Conservation (phyloP, 2,113 vertebrate genomes). For the Synchiropus splendidus region DNA sequence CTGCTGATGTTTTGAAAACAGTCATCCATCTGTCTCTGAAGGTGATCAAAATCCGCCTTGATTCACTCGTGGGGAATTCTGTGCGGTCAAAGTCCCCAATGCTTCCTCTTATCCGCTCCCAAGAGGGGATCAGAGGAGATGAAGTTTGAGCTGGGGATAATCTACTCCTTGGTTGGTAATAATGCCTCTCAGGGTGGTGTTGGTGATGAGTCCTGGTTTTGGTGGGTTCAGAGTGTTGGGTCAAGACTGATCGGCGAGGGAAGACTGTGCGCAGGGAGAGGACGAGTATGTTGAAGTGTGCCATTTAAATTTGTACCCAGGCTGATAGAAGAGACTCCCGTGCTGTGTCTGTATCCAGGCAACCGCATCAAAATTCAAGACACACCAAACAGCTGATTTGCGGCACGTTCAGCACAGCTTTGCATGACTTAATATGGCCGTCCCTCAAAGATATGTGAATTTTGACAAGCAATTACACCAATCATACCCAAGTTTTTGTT, state of each 20-base stretch:
- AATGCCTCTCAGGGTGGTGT: slow-evolving; percentile 53
- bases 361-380: slow-evolving; percentile 41
- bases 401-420: slow-evolving; percentile 20
- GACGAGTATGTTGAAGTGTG: slow-evolving; percentile 25
- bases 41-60: slow-evolving; percentile 60
- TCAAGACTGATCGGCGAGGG: slow-evolving; percentile 1
- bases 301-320: slow-evolving; percentile 22
- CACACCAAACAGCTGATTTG: slow-evolving; percentile 36
- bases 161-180: slow-evolving; percentile 65
- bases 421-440: slow-evolving; percentile 8
- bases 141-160: slow-evolving; percentile 61
- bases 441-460: slow-evolving; percentile 2
- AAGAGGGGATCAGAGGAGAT: slow-evolving; percentile 52
- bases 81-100: slow-evolving; percentile 27
- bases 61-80: slow-evolving; percentile 59
- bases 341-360: slow-evolving; percentile 40
- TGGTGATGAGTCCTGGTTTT: slow-evolving; percentile 33
- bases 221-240: slow-evolving; percentile 13
- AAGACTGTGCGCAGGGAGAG: slow-evolving; percentile 13
- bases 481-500: too few species aligned
- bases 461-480: slow-evolving; percentile 8
- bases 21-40: slow-evolving; percentile 62
- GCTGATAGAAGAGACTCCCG: slow-evolving; percentile 14
- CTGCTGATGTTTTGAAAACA: slow-evolving; percentile 37
- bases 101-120: slow-evolving; percentile 46